Percentiles rank a stretch among this genome's conserved stretches.
Conservation (phyloP, 2,888 invertebrate species). For the Leucania comma region DNA sequence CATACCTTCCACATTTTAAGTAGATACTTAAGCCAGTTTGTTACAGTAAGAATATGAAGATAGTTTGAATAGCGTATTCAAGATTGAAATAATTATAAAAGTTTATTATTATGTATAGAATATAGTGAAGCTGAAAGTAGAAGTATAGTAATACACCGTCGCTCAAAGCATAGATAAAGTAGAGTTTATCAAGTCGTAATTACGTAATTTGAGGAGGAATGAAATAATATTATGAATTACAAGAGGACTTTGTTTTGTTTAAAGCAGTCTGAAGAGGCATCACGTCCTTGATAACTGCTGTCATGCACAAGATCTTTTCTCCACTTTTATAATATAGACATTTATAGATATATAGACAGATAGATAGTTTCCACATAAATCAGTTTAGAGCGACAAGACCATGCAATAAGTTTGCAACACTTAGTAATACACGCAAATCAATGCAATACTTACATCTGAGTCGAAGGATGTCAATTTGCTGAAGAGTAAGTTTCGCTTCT, state of each 20-base stretch:
- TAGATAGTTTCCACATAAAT: conserved; percentile 39
- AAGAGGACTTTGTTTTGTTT: conserved; percentile 8
- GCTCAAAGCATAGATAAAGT: conserved; percentile 26
- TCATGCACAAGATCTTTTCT: conserved; percentile 67
- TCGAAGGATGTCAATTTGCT: conserved; percentile 97
- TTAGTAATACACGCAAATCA: conserved; percentile 14
- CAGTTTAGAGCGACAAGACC: conserved; percentile 62
- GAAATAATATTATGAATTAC: conserved; percentile 11
- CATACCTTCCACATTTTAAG: conserved; percentile 43
- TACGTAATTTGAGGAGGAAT: conserved; percentile 7
- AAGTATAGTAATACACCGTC: conserved; percentile 32
- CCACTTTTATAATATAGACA: conserved; percentile 45
- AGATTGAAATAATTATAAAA: conserved; percentile 16
- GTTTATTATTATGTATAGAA: conserved; percentile 1
- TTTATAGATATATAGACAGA: neutral
- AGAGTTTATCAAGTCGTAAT: neutral
- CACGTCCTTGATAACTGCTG: conserved; percentile 24
- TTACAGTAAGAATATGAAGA: conserved; percentile 37
- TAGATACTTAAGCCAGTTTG: conserved; percentile 20
- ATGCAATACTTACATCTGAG: conserved; percentile 94
- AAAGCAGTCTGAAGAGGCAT: conserved; percentile 21
- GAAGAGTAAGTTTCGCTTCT: conserved; percentile 96
- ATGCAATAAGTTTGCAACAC: conserved; percentile 77
- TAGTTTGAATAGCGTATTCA: conserved; percentile 4
- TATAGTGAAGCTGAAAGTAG: conserved; percentile 29